Percentiles rank a stretch among this genome's conserved stretches.
Conservation (phyloP, 2,113 vertebrate genomes). For the Synchiropus splendidus region DNA sequence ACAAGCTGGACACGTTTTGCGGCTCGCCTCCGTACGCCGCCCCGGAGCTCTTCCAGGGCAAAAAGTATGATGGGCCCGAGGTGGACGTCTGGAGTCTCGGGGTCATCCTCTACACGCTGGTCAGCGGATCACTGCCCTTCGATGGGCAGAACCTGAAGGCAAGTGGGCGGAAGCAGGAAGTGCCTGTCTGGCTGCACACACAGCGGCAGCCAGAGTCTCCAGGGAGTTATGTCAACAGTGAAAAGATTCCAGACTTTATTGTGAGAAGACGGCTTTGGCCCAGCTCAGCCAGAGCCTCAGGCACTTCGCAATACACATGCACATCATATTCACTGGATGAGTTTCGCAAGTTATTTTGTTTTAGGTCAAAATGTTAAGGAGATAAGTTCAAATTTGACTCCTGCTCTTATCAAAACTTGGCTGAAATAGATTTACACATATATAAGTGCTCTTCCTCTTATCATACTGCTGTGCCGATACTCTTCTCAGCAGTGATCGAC, state of each 20-base stretch:
- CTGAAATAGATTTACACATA: too few species aligned
- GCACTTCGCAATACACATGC: too few species aligned
- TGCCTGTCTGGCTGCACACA: not conserved
- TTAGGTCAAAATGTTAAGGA: too few species aligned
- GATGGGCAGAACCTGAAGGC: constrained; percentile 93
- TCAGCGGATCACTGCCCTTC: constrained; percentile 88
- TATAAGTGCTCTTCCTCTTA: too few species aligned
- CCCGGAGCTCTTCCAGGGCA: constrained; percentile 90
- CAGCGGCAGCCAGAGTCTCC: not conserved
- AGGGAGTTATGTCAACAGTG: not conserved
- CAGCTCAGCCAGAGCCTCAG: too few species aligned
- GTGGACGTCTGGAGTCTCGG: constrained; percentile 91
- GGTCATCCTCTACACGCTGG: constrained; percentile 87
- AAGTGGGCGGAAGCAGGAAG: constrained; percentile 18
- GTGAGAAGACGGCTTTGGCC: not conserved
- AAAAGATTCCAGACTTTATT: not conserved
- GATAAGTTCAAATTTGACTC: too few species aligned
- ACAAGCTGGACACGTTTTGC: constrained; percentile 91
- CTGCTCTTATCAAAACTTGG: too few species aligned
- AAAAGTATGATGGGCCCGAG: constrained; percentile 88
- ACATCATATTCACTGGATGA: too few species aligned
- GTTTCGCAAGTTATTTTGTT: too few species aligned
- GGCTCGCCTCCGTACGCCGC: constrained; percentile 88
- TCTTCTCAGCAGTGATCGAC: too few species aligned
- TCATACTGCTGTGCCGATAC: too few species aligned